Percentiles rank a stretch among this genome's conserved stretches.
phyloP scores from a whole-genome alignment of 2,888 invertebrate genomes.

The Chymomyza fuscimana region DNA sequence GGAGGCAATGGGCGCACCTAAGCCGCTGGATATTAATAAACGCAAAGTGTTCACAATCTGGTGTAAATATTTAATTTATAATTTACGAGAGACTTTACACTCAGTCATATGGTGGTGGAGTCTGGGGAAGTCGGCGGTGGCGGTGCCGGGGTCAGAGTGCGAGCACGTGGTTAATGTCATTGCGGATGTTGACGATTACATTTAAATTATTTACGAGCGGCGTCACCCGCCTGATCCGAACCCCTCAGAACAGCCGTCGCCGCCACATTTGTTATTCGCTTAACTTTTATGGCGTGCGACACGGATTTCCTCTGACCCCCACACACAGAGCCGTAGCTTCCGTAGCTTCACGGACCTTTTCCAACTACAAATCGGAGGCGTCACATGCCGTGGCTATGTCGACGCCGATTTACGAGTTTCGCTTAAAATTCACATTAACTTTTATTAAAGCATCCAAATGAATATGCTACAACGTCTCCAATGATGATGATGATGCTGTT shows the following conservation, averaged over 20 bases:
- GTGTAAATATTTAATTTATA: constrained; percentile 74
- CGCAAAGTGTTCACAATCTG: constrained; percentile 68
- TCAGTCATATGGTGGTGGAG: constrained; percentile 15
- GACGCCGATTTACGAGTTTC: constrained; percentile 59
- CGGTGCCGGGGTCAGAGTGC: constrained; percentile 14
- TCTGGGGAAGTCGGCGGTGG: constrained; percentile 1
- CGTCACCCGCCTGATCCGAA: constrained; percentile 7
- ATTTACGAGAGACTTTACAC: constrained; percentile 64
- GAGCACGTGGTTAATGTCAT: constrained; percentile 73
- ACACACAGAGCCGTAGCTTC: constrained; percentile 13
- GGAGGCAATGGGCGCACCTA: constrained; percentile 46
- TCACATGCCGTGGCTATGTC: constrained; percentile 48
- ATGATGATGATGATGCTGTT: not conserved
- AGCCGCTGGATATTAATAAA: constrained; percentile 69
- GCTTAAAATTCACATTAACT: constrained; percentile 66
- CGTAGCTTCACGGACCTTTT: not conserved
- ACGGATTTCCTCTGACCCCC: constrained; percentile 57
- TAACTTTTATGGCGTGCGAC: constrained; percentile 67
- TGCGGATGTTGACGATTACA: constrained; percentile 75
- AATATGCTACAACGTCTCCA: constrained; percentile 37
- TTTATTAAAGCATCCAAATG: constrained; percentile 65
- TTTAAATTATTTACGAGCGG: constrained; percentile 73
- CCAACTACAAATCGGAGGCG: constrained; percentile 40
- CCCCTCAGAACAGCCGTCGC: constrained; percentile 24
- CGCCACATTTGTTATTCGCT: constrained; percentile 72